Percentiles rank a stretch among this genome's conserved stretches.
These are phyloP conservation scores for Phasianus colchicus DNA, from an alignment of 2,113 vertebrate species.

Conservation along the genomic window DNA sequence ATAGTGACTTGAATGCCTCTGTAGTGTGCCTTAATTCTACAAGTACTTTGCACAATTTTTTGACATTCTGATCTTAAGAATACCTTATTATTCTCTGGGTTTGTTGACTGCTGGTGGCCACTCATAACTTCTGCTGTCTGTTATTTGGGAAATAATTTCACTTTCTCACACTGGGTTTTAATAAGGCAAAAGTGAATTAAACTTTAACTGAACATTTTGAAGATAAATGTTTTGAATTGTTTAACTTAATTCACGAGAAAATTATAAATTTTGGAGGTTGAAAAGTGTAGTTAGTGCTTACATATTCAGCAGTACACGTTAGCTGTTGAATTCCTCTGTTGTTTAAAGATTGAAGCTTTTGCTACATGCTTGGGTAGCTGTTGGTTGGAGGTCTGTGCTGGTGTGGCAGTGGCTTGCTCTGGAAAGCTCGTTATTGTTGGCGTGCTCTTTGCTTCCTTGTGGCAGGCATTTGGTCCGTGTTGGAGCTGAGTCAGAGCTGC, in stretches of 20 bases:
- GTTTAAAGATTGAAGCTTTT: not conserved
- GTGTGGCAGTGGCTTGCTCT: no score
- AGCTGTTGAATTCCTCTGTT: not conserved
- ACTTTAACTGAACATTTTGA: not conserved
- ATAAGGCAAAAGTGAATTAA: not conserved
- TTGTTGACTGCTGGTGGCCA: slow-evolving; percentile 19
- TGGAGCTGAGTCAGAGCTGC: accelerated
- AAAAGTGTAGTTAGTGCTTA: not conserved
- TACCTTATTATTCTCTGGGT: slow-evolving; percentile 26
- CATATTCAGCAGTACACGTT: not conserved
- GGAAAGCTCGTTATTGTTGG: no score
- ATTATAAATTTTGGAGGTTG: not conserved
- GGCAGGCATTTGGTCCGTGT: not conserved
- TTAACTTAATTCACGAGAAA: not conserved
- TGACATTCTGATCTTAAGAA: slow-evolving; percentile 59
- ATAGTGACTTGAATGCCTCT: slow-evolving; percentile 46
- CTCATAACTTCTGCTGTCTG: not conserved
- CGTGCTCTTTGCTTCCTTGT: not conserved
- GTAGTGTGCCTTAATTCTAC: slow-evolving; percentile 55
- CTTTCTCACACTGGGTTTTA: not conserved
- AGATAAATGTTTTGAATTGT: not conserved
- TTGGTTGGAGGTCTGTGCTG: no score
- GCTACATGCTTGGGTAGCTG: not conserved
- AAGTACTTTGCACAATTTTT: slow-evolving; percentile 49
- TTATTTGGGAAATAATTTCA: not conserved